These are phyloP conservation scores for Anastrepha ludens DNA, from an alignment of 1,140 invertebrate genomes.

Conservation along the genomic window DNA sequence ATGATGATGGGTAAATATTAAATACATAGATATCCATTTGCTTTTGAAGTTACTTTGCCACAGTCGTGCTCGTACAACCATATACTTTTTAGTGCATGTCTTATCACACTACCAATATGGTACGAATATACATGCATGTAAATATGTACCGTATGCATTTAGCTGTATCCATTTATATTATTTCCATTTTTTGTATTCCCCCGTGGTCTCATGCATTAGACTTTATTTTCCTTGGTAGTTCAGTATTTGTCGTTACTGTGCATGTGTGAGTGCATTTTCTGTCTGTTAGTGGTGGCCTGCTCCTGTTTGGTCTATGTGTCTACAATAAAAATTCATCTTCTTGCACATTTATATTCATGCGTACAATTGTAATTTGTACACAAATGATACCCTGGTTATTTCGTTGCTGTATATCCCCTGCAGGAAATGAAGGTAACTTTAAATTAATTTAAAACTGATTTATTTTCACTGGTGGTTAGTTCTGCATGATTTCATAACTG, in stretches of 20 bases:
- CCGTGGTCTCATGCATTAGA: neutral
- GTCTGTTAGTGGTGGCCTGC: constrained; percentile 8
- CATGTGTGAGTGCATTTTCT: neutral
- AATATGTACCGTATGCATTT: neutral
- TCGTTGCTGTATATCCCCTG: neutral
- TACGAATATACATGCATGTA: too few relatives aligned
- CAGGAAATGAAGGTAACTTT: too few relatives aligned
- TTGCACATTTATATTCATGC: neutral
- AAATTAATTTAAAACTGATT: too few relatives aligned
- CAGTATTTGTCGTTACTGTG: constrained; percentile 1
- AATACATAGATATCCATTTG: constrained; percentile 6
- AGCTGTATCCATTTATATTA: neutral
- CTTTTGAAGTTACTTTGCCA: constrained; percentile 30
- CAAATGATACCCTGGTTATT: neutral
- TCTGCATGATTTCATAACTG: too few relatives aligned
- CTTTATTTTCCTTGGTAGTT: constrained; percentile 3
- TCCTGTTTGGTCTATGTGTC: constrained; percentile 9
- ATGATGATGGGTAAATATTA: constrained; percentile 17
- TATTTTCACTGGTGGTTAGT: too few relatives aligned
- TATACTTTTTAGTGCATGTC: constrained; percentile 12
- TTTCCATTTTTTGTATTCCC: neutral
- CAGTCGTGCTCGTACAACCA: neutral
- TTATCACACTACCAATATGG: constrained; percentile 22
- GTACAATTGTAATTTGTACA: neutral
- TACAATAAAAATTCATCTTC: neutral